phyloP scores from a whole-genome alignment of 1,140 invertebrate genomes.

The Chrysoperla carnea region DNA sequence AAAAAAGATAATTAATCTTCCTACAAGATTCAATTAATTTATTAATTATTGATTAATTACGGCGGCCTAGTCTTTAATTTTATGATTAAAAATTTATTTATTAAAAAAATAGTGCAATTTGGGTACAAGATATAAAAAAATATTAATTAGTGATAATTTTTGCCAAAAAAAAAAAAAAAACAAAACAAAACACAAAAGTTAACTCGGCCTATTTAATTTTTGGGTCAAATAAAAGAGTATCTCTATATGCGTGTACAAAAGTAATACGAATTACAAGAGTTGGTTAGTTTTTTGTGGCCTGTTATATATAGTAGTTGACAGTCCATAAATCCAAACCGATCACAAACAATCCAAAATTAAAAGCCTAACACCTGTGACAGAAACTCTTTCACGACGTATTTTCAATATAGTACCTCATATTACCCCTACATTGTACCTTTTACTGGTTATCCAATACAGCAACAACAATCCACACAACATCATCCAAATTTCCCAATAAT shows the following conservation, averaged over 20 bases:
- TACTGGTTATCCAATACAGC: background rate
- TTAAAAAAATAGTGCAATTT: background rate
- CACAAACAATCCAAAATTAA: no score
- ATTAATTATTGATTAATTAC: background rate
- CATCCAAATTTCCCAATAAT: background rate
- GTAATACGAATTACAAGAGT: no score
- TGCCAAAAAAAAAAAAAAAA: background rate
- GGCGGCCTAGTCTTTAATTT: background rate
- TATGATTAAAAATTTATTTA: background rate
- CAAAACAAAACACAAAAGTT: background rate
- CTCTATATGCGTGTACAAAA: no score
- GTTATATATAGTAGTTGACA: no score
- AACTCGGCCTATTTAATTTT: no score
- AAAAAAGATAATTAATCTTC: background rate
- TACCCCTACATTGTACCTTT: background rate
- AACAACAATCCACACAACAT: background rate
- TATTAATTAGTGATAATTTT: background rate
- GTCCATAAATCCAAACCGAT: no score
- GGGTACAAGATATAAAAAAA: background rate
- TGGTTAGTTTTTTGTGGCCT: no score
- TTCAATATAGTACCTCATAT: conserved; percentile 3
- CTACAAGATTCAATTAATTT: background rate
- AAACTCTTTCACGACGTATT: conserved; percentile 2
- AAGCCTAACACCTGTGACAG: no score
- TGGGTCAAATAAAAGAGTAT: no score